Conservation (phyloP, 1,140 invertebrate genomes). For the Helicoverpa zea region DNA sequence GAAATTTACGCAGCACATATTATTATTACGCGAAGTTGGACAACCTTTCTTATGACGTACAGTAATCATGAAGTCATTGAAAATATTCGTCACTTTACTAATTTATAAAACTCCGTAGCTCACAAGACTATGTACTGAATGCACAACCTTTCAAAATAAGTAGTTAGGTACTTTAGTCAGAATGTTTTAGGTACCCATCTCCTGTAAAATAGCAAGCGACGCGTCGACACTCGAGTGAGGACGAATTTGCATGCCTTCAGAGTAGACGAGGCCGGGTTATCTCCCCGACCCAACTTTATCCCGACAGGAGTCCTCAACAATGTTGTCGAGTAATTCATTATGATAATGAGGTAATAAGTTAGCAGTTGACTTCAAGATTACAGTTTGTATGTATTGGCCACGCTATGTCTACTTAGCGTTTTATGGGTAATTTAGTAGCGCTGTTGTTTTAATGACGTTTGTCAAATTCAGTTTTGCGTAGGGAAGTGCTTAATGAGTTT, state of each 20-base stretch:
- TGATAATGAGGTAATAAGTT: slow-evolving; percentile 31
- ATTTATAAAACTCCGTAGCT: no score
- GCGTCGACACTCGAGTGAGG: slow-evolving; percentile 3
- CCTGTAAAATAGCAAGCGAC: slow-evolving; percentile 19
- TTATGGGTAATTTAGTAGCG: not conserved
- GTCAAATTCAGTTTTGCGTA: no score
- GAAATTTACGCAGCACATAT: no score
- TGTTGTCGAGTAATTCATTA: slow-evolving; percentile 24
- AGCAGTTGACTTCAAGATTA: not conserved
- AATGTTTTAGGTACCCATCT: slow-evolving; percentile 36
- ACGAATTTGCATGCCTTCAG: not conserved
- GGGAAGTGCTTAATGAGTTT: no score
- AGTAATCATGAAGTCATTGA: no score
- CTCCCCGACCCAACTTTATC: slow-evolving; percentile 21
- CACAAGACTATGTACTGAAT: no score
- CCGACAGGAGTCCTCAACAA: slow-evolving; percentile 13
- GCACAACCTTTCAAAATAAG: no score
- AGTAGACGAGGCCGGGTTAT: slow-evolving; percentile 20
- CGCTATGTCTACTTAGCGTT: not conserved
- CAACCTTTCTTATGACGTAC: no score
- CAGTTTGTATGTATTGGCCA: slow-evolving; percentile 8
- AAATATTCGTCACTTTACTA: no score
- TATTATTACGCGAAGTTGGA: no score
- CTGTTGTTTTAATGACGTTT: not conserved
- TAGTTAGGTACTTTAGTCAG: not conserved